Percentiles rank a stretch among this genome's conserved stretches.
These are phyloP conservation scores for Microvelia longipes DNA, from an alignment of 1,140 invertebrate genomes.

Conservation along the genomic window DNA sequence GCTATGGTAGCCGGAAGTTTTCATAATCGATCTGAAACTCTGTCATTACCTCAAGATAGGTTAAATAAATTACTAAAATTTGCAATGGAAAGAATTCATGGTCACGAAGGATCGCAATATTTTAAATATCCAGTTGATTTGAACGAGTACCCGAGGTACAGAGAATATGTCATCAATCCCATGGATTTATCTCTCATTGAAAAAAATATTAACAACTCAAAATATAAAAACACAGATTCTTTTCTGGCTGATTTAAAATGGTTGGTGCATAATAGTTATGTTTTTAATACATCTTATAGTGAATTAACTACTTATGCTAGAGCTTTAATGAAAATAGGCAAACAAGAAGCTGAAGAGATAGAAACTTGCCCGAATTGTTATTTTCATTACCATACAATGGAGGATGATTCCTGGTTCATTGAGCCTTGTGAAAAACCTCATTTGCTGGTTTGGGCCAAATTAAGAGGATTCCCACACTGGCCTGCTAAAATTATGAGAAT, in stretches of 20 bases:
- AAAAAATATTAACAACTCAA: constrained; percentile 55
- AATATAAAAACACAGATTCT: constrained; percentile 78
- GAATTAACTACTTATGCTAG: constrained; percentile 64
- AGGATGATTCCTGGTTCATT: constrained; percentile 69
- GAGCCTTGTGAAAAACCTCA: constrained; percentile 70
- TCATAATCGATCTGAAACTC: constrained; percentile 33
- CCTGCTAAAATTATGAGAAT: constrained; percentile 76
- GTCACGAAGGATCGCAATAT: constrained; percentile 47
- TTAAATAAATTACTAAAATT: constrained; percentile 57
- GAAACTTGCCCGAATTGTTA: constrained; percentile 90
- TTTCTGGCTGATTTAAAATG: constrained; percentile 79
- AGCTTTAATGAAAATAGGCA: constrained; percentile 60
- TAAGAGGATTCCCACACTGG: constrained; percentile 91
- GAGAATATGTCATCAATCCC: constrained; percentile 64
- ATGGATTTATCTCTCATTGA: constrained; percentile 66
- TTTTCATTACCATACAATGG: constrained; percentile 61
- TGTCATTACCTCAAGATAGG: constrained; percentile 48
- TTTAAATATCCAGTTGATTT: constrained; percentile 49
- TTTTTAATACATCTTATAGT: constrained; percentile 63
- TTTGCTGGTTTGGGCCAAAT: constrained; percentile 75
- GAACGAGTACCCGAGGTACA: constrained; percentile 50
- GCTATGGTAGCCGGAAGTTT: constrained; percentile 64
- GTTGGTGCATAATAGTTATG: constrained; percentile 81
- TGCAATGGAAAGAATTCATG: constrained; percentile 55
- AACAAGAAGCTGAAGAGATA: constrained; percentile 76